These are phyloP conservation scores for Lanistes nyassanus DNA, from an alignment of 1,140 invertebrate species.

Conservation along the genomic window DNA sequence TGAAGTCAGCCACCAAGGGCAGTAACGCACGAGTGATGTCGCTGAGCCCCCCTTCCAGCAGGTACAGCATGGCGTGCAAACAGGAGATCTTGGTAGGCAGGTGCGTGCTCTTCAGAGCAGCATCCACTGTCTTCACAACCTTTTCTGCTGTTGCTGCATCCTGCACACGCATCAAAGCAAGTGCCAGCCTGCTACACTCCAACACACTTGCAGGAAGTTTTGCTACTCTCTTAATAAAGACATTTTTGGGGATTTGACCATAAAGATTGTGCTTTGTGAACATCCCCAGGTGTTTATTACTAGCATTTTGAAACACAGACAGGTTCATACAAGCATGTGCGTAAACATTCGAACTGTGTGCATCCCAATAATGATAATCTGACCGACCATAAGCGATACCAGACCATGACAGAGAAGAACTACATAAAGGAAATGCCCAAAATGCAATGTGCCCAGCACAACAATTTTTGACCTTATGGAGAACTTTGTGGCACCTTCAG, in stretches of 20 bases:
- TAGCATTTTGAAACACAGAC: too few species aligned
- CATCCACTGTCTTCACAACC: constrained; percentile 75
- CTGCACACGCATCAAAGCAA: constrained; percentile 44
- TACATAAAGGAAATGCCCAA: too few species aligned
- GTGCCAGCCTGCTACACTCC: too few species aligned
- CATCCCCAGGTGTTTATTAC: not conserved
- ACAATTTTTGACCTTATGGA: too few species aligned
- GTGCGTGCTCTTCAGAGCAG: constrained; percentile 75
- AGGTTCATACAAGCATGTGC: too few species aligned
- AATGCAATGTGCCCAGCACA: too few species aligned
- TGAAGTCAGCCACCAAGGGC: constrained; percentile 76
- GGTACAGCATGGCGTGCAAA: constrained; percentile 80
- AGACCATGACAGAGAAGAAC: too few species aligned
- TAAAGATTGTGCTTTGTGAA: constrained; percentile 5
- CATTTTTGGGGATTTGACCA: not conserved
- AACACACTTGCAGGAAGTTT: not conserved
- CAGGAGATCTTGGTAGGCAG: constrained; percentile 76
- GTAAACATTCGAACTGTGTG: too few species aligned
- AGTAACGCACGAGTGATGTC: constrained; percentile 70
- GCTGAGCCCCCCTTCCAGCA: constrained; percentile 72
- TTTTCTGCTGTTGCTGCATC: constrained; percentile 67
- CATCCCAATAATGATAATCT: too few species aligned
- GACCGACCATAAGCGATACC: too few species aligned
- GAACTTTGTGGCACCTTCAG: too few species aligned
- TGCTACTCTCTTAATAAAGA: too few species aligned